phyloP scores from a whole-genome alignment of 2,797 vertebrate species.

The Myotis pilosus region DNA sequence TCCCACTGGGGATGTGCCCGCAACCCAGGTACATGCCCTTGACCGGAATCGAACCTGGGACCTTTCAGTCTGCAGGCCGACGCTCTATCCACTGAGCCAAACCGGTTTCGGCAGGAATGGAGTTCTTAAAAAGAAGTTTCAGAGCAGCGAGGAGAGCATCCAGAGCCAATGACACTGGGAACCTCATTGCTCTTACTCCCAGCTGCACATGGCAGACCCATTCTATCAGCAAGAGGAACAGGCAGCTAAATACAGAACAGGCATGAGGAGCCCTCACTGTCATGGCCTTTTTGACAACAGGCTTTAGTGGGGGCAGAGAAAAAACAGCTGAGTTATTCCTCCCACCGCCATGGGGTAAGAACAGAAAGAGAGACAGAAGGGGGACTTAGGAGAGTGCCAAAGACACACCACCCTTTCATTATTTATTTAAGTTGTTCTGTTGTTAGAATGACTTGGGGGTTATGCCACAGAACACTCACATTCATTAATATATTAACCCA shows the following conservation, averaged over 20 bases:
- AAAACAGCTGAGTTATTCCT: background rate
- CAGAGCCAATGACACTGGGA: background rate
- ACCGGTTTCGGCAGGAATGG: too few species aligned
- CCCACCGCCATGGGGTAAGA: background rate
- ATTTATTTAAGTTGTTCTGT: background rate
- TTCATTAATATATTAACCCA: background rate
- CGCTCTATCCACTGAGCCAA: too few species aligned
- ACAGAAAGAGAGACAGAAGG: constrained; percentile 20
- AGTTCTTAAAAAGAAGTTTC: background rate
- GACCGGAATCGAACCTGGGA: too few species aligned
- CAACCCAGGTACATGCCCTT: too few species aligned
- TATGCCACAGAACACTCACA: background rate
- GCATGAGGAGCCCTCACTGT: background rate
- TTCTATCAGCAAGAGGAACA: background rate
- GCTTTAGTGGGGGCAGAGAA: background rate
- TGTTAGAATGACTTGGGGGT: background rate
- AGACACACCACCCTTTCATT: background rate
- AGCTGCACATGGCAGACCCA: background rate
- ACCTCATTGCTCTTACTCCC: background rate
- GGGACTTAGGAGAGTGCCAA: background rate
- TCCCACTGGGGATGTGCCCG: too few species aligned
- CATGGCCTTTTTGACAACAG: background rate
- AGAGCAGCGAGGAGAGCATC: background rate
- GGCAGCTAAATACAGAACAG: background rate
- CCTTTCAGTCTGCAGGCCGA: too few species aligned